phyloP scores from a whole-genome alignment of 2,113 vertebrate species.

The Cardinalis cardinalis region DNA sequence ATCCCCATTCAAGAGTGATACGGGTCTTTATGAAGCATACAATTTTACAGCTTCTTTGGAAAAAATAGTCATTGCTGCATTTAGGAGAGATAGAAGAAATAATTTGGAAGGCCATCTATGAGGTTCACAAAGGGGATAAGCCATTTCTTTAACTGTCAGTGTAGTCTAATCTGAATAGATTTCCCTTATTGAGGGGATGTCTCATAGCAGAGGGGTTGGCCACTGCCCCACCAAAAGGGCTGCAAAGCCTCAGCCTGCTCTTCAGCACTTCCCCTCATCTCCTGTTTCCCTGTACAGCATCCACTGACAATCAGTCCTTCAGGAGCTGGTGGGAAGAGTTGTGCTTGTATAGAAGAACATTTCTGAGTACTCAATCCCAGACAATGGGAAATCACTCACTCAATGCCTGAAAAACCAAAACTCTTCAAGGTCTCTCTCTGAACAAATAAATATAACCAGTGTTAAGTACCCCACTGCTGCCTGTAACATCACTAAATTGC shows the following conservation, averaged over 20 bases:
- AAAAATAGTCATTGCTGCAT: neutral
- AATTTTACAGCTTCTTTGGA: conserved; percentile 24
- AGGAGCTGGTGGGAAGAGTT: neutral
- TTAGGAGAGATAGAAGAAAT: conserved; percentile 10
- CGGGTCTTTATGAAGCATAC: neutral
- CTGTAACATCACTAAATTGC: neutral
- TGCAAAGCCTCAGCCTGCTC: neutral
- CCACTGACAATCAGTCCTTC: rapidly evolving
- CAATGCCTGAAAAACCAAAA: neutral
- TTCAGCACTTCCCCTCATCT: neutral
- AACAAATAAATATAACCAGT: neutral
- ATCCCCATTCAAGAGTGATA: neutral
- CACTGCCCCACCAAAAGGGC: neutral
- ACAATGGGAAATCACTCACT: neutral
- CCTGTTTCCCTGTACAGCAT: rapidly evolving
- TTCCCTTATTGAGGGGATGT: neutral
- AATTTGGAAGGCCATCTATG: neutral
- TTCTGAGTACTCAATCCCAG: neutral
- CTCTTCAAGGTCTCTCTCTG: neutral
- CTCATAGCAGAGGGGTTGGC: neutral
- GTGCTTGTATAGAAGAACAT: neutral
- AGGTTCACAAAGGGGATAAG: neutral
- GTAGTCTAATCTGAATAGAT: neutral
- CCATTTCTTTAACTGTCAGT: neutral
- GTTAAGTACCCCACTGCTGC: neutral